Conservation (phyloP, 2,797 vertebrate species). For the Chaunax sp. region DNA sequence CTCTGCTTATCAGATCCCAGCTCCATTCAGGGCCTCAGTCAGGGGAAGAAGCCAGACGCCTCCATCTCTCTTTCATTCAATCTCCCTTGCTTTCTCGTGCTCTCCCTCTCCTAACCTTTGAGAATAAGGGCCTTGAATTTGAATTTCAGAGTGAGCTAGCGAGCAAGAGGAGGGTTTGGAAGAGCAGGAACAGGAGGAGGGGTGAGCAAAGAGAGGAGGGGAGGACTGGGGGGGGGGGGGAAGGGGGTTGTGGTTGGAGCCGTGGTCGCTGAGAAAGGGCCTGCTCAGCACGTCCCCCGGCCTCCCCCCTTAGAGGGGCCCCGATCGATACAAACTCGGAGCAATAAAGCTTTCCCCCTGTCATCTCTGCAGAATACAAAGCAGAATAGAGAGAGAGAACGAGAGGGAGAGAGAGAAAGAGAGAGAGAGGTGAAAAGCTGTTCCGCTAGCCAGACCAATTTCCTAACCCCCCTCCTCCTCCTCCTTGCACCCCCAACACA, state of each 20-base stretch:
- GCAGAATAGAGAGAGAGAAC: constrained; percentile 86
- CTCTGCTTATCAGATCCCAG: constrained; percentile 80
- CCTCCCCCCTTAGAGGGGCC: constrained; percentile 87
- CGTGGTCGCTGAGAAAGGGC: constrained; percentile 84
- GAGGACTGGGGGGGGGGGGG: constrained; percentile 8
- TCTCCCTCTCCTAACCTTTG: constrained; percentile 82
- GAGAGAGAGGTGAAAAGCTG: constrained; percentile 87
- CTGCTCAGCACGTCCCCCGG: constrained; percentile 78
- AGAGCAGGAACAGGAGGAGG: constrained; percentile 27
- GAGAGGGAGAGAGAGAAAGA: constrained; percentile 72
- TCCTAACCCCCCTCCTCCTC: constrained; percentile 82
- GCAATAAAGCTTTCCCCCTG: constrained; percentile 98
- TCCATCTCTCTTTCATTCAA: constrained; percentile 74
- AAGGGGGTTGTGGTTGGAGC: constrained; percentile 37
- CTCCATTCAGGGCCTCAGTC: constrained; percentile 72
- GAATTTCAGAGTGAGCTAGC: constrained; percentile 81
- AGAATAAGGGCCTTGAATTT: constrained; percentile 84
- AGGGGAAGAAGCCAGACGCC: constrained; percentile 73
- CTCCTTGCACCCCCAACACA: constrained; percentile 67
- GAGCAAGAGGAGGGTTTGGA: constrained; percentile 56
- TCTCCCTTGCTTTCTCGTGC: constrained; percentile 60
- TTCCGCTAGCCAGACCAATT: constrained; percentile 88
- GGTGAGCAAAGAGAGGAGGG: constrained; percentile 12
- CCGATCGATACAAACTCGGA: constrained; percentile 94
- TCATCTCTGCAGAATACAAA: constrained; percentile 96